These are phyloP conservation scores for Melanchra persicariae DNA, from an alignment of 2,888 invertebrate genomes.

Conservation along the genomic window DNA sequence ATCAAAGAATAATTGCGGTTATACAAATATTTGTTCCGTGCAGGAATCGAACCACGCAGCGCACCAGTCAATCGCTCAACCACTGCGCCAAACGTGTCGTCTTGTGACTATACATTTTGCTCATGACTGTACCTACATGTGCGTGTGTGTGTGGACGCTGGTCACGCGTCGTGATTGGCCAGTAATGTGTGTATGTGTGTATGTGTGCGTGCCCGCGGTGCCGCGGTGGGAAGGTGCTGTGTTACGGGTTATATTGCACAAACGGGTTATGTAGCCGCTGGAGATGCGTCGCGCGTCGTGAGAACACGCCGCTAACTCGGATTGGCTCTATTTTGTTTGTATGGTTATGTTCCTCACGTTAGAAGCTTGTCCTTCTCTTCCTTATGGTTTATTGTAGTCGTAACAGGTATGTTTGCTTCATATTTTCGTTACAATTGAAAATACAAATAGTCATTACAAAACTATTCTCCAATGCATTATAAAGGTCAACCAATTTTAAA, in stretches of 20 bases:
- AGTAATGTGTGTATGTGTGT: conserved; percentile 20
- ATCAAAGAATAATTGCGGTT: no score
- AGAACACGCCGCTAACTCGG: no score
- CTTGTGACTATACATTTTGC: no score
- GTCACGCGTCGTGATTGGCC: conserved; percentile 23
- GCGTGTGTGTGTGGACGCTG: conserved; percentile 5
- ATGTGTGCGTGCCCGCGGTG: conserved; percentile 1
- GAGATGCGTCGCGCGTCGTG: conserved; percentile 12
- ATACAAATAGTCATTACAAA: neutral
- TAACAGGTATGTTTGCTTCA: neutral
- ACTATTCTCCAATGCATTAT: neutral
- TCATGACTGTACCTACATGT: neutral
- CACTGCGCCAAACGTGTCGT: no score
- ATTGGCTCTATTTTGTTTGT: neutral
- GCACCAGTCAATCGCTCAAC: no score
- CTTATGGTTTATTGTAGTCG: neutral
- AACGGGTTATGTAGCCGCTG: conserved; percentile 21
- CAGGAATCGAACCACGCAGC: no score
- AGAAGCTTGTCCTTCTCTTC: neutral
- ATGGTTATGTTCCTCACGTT: neutral
- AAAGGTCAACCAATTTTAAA: neutral
- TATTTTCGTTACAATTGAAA: neutral
- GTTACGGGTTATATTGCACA: conserved; percentile 26
- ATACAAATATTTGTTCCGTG: no score
- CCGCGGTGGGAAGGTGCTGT: neutral